Conservation (phyloP, 2,113 vertebrate genomes). For the Scomber japonicus region DNA sequence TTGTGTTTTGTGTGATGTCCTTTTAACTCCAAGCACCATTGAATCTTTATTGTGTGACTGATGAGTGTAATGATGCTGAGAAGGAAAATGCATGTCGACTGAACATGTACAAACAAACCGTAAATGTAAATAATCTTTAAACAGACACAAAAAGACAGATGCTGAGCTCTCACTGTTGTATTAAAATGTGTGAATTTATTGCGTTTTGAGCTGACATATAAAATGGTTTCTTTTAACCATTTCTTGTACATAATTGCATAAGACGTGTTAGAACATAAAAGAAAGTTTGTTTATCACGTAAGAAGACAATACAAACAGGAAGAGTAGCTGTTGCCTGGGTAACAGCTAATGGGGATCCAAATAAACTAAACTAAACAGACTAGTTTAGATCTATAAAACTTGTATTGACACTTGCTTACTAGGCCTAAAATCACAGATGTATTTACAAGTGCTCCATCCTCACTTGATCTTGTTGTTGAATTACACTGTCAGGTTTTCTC, state of each 20-base stretch:
- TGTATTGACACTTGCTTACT: slow-evolving; percentile 84
- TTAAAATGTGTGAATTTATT: slow-evolving; percentile 60
- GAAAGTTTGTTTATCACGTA: slow-evolving; percentile 51
- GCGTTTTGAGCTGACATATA: slow-evolving; percentile 92
- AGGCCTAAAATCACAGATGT: slow-evolving; percentile 82
- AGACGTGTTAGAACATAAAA: slow-evolving; percentile 74
- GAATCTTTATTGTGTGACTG: no score
- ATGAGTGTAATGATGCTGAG: no score
- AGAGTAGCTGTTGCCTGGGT: no score
- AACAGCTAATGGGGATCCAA: no score
- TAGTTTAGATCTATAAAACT: slow-evolving; percentile 69
- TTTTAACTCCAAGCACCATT: no score
- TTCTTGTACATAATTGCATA: slow-evolving; percentile 83
- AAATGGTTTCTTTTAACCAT: slow-evolving; percentile 90
- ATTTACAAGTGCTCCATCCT: slow-evolving; percentile 81
- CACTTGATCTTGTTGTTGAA: not conserved
- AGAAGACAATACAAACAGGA: slow-evolving; percentile 82
- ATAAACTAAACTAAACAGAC: not conserved
- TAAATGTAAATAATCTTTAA: not conserved
- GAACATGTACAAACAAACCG: no score
- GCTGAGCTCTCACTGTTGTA: slow-evolving; percentile 14
- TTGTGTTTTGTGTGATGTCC: no score
- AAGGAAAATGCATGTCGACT: no score
- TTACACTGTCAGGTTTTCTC: not conserved
- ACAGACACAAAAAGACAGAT: slow-evolving; percentile 5